Conservation (phyloP, 2,797 vertebrate species). For the Botia almorhae region DNA sequence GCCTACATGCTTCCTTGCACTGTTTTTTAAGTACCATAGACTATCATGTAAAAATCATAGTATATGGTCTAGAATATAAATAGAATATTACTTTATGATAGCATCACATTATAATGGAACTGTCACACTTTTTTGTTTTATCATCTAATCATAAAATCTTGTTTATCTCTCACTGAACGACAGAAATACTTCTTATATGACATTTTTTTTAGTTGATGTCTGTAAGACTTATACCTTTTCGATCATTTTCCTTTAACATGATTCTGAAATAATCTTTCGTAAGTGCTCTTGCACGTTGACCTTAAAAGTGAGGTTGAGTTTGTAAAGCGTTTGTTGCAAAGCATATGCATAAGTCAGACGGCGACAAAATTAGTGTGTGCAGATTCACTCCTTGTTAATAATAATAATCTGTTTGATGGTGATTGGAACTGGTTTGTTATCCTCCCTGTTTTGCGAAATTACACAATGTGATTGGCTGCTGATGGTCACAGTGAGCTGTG, state of each 20-base stretch:
- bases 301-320: slow-evolving; percentile 1
- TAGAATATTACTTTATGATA: not conserved
- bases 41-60: not conserved
- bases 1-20: not conserved
- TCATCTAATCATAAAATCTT: too few species aligned
- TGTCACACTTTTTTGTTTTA: too few species aligned
- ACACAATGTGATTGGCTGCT: slow-evolving; percentile 18
- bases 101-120: too few species aligned
- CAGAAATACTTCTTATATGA: too few species aligned
- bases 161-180: too few species aligned
- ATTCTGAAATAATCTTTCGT: not conserved
- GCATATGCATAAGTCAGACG: not conserved
- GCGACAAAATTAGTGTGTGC: slow-evolving; percentile 41
- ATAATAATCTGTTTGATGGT: slow-evolving; percentile 39
- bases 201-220: too few species aligned
- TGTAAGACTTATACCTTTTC: too few species aligned
- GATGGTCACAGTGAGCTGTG: slow-evolving; percentile 14
- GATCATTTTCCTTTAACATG: too few species aligned
- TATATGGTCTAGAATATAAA: too few species aligned
- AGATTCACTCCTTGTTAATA: slow-evolving; percentile 20
- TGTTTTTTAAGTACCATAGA: not conserved
- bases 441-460: slow-evolving; percentile 22
- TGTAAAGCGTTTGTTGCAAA: not conserved
- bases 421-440: slow-evolving; percentile 43
- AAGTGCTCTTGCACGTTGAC: not conserved